Evolutionary conservation across 2,888 invertebrate species (phyloP).

Genomic region (Spilosoma lubricipeda): DNA sequence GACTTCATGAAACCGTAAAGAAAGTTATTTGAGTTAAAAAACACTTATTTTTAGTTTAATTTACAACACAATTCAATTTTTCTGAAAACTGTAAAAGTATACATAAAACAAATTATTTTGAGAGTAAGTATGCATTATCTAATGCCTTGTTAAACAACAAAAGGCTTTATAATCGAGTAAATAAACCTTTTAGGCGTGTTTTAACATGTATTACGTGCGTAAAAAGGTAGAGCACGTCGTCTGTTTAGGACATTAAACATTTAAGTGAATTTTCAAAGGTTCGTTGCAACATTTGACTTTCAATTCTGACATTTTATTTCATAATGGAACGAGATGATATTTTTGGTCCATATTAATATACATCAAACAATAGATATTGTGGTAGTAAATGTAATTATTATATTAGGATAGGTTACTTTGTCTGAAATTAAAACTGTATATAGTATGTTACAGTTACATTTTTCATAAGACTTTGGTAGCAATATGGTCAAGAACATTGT

Average conservation of each 20-base stretch:
- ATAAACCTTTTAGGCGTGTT: slow-evolving; percentile 57
- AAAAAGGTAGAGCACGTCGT: slow-evolving; percentile 53
- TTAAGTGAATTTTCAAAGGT: slow-evolving; percentile 40
- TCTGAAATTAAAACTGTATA: no score
- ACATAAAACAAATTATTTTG: slow-evolving; percentile 43
- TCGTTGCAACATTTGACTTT: slow-evolving; percentile 32
- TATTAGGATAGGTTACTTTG: background rate
- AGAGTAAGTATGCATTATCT: slow-evolving; percentile 42
- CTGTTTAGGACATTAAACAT: slow-evolving; percentile 35
- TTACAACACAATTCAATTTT: slow-evolving; percentile 35
- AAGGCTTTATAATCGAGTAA: slow-evolving; percentile 55
- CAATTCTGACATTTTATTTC: slow-evolving; percentile 26
- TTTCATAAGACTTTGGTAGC: no score
- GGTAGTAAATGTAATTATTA: background rate
- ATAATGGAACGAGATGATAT: slow-evolving; percentile 18
- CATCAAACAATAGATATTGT: background rate
- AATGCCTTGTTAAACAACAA: slow-evolving; percentile 57
- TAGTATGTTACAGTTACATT: no score
- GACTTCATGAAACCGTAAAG: slow-evolving; percentile 21
- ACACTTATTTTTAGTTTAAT: slow-evolving; percentile 28
- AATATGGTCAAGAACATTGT: no score
- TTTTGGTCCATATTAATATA: slow-evolving; percentile 5
- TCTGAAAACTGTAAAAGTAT: slow-evolving; percentile 30
- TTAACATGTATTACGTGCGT: slow-evolving; percentile 54
- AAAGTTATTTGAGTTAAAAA: slow-evolving; percentile 29